A percentile compares a stretch with the other conserved stretches of the same genome.
phyloP scores from a whole-genome alignment of 23 tunicate genomes.

The Phallusia fumigata region DNA sequence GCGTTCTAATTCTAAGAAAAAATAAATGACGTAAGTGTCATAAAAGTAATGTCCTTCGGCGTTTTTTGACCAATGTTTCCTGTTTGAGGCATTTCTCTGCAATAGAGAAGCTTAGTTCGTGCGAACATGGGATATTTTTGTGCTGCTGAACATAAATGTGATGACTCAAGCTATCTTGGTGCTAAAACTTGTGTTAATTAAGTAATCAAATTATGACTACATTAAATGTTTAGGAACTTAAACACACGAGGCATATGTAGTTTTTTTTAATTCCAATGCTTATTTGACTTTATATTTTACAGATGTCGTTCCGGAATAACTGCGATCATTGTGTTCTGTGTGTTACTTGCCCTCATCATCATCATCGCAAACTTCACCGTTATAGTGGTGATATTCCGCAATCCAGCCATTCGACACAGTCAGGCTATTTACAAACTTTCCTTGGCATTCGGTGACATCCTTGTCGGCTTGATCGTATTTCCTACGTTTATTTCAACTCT shows the following conservation, averaged over 20 bases:
- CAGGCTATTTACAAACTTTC: constrained; percentile 69
- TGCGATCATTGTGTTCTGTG: constrained; percentile 53
- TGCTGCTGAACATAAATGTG: no score
- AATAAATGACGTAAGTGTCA: background rate
- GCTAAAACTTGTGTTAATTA: no score
- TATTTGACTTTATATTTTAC: background rate
- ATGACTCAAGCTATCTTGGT: no score
- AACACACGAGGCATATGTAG: no score
- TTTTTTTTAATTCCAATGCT: no score
- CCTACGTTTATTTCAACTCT: constrained; percentile 52
- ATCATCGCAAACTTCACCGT: constrained; percentile 44
- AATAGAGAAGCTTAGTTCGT: background rate
- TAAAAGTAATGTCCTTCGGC: no score
- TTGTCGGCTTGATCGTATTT: constrained; percentile 63
- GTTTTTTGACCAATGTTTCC: no score
- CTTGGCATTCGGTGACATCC: constrained; percentile 59
- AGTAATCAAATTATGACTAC: no score
- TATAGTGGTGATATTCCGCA: constrained; percentile 38
- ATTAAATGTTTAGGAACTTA: no score
- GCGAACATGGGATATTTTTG: background rate
- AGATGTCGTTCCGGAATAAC: constrained; percentile 64
- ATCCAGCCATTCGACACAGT: constrained; percentile 53
- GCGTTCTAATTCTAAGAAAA: constrained; percentile 1
- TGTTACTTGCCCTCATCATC: constrained; percentile 32
- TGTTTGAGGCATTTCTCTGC: background rate